These are phyloP conservation scores for Rhynchomys soricoides DNA, from an alignment of 2,113 vertebrate species.

Conservation along the genomic window DNA sequence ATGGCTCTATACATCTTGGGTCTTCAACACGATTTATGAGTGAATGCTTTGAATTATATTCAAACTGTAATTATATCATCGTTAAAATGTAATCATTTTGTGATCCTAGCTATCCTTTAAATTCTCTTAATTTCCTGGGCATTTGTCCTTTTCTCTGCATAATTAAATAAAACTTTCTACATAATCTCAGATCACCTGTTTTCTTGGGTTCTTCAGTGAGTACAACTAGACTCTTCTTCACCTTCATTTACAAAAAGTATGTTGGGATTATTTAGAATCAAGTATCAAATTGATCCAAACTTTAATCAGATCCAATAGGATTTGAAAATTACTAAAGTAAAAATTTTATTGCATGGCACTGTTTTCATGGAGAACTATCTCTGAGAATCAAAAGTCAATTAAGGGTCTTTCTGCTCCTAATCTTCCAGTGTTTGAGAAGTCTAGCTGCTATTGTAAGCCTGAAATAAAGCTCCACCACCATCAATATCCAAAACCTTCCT, in stretches of 20 bases:
- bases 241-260: neutral
- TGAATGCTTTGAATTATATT: neutral
- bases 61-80: neutral
- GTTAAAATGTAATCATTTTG: slow-evolving; percentile 6
- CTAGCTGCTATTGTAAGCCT: neutral
- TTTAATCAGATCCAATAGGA: neutral
- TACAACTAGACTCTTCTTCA: neutral
- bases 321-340: neutral
- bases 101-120: neutral
- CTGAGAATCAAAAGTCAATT: neutral
- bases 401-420: neutral
- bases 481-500: neutral
- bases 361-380: neutral
- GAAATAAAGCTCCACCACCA: neutral
- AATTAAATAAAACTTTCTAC: neutral
- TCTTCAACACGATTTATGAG: neutral
- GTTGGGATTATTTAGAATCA: neutral
- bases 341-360: neutral
- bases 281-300: neutral
- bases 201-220: neutral
- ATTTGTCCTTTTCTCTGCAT: neutral
- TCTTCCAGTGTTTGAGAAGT: neutral
- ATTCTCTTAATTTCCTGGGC: neutral
- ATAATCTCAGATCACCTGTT: neutral
- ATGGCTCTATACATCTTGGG: neutral